These are phyloP conservation scores for Gobionotothen gibberifrons DNA, from an alignment of 2,797 vertebrate genomes.

Conservation along the genomic window DNA sequence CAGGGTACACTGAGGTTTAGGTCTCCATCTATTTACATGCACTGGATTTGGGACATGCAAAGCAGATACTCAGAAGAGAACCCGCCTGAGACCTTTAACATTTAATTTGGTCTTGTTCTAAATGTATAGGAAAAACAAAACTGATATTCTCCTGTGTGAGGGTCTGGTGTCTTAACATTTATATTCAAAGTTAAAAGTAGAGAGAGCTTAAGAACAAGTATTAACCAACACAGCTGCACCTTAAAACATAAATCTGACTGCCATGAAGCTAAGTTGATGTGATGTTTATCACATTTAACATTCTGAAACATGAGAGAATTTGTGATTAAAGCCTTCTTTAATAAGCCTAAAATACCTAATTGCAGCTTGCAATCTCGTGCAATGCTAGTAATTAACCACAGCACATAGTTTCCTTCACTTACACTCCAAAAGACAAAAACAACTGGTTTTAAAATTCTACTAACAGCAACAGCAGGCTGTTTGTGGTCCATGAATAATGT, in stretches of 20 bases:
- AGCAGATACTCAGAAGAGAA: slow-evolving; percentile 52
- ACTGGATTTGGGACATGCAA: slow-evolving; percentile 60
- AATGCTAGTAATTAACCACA: slow-evolving; percentile 30
- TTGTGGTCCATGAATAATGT: slow-evolving; percentile 71
- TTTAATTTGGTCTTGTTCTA: slow-evolving; percentile 75
- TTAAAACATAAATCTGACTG: slow-evolving; percentile 39
- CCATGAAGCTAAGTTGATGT: slow-evolving; percentile 33
- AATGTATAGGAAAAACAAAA: slow-evolving; percentile 73
- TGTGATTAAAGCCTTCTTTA: slow-evolving; percentile 53
- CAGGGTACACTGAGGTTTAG: slow-evolving; percentile 51
- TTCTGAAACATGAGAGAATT: slow-evolving; percentile 40
- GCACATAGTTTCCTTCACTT: slow-evolving; percentile 45
- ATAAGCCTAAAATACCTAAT: slow-evolving; percentile 39
- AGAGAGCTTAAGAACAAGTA: slow-evolving; percentile 26
- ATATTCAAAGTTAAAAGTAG: slow-evolving; percentile 31
- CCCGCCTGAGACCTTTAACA: slow-evolving; percentile 68
- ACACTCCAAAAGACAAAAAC: slow-evolving; percentile 46
- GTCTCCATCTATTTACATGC: slow-evolving; percentile 64
- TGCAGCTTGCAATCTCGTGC: slow-evolving; percentile 25
- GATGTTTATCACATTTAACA: slow-evolving; percentile 45
- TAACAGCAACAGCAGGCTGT: slow-evolving; percentile 38
- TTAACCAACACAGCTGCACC: slow-evolving; percentile 16
- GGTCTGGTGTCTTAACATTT: slow-evolving; percentile 52
- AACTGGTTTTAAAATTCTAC: slow-evolving; percentile 59
- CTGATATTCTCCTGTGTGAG: slow-evolving; percentile 70